phyloP scores from a whole-genome alignment of 2,113 vertebrate genomes.

The Oreochromis tanganicae region DNA sequence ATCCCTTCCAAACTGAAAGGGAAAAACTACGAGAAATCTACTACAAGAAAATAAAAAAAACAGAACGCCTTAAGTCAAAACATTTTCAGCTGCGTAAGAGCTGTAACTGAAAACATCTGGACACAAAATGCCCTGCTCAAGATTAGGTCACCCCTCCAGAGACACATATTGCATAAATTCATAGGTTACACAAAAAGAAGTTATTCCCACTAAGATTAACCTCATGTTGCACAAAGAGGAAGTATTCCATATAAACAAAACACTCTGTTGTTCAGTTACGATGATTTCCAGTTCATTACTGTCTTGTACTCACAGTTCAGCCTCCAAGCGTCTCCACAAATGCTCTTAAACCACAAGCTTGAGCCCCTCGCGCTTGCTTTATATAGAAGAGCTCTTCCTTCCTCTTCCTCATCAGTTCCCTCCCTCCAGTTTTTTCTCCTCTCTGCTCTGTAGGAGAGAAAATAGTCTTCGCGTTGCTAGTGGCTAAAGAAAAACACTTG shows the following conservation, averaged over 20 bases:
- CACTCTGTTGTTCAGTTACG: neutral
- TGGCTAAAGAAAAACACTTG: neutral
- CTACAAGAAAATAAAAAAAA: fast-evolving
- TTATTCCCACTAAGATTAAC: neutral
- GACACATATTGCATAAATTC: neutral
- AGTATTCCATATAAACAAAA: neutral
- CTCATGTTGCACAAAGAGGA: neutral
- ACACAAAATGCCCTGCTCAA: neutral
- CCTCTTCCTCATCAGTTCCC: slow-evolving; percentile 4
- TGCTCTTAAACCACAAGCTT: neutral
- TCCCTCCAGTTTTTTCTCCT: neutral
- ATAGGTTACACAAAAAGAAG: neutral
- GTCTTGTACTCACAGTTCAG: neutral
- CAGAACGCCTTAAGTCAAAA: neutral
- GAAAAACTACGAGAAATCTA: neutral
- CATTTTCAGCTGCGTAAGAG: neutral
- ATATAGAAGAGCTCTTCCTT: slow-evolving; percentile 15
- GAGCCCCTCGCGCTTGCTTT: neutral
- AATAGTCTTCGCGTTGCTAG: neutral
- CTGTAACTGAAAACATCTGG: neutral
- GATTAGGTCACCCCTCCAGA: neutral
- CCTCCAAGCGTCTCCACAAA: neutral
- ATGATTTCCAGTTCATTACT: neutral
- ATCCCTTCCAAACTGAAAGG: neutral
- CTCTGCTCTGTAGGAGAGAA: neutral